Conservation (phyloP, 2,888 invertebrate genomes). For the Drosophila neonasuta region DNA sequence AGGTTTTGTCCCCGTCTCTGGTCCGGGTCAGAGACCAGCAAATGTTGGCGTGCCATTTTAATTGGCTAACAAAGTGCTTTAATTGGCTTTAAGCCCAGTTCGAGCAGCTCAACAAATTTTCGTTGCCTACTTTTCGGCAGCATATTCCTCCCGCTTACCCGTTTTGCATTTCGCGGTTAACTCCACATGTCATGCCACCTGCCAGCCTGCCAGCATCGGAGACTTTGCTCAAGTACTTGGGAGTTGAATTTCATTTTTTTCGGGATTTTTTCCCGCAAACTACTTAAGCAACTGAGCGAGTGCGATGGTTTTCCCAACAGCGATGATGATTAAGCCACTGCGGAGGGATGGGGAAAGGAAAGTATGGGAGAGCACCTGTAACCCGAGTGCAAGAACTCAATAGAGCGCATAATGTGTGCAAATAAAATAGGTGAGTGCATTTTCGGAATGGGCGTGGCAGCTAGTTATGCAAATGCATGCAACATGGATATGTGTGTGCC, state of each 20-base stretch:
- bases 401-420: slow-evolving; percentile 72
- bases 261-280: slow-evolving; percentile 21
- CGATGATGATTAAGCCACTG: slow-evolving; percentile 37
- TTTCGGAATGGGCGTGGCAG: slow-evolving; percentile 33
- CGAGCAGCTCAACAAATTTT: slow-evolving; percentile 19
- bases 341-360: not conserved
- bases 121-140: slow-evolving; percentile 21
- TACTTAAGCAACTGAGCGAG: slow-evolving; percentile 53
- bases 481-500: slow-evolving; percentile 7
- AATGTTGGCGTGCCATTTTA: slow-evolving; percentile 54
- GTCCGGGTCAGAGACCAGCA: slow-evolving; percentile 34
- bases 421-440: slow-evolving; percentile 71
- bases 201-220: no score
- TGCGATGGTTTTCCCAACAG: slow-evolving; percentile 50
- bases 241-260: slow-evolving; percentile 23
- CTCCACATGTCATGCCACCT: slow-evolving; percentile 40
- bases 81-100: slow-evolving; percentile 64
- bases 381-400: slow-evolving; percentile 53
- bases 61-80: slow-evolving; percentile 71
- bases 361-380: slow-evolving; percentile 12
- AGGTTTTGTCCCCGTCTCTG: slow-evolving; percentile 15
- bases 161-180: not conserved
- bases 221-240: slow-evolving; percentile 34
- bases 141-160: not conserved
- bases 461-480: slow-evolving; percentile 48